These are phyloP conservation scores for Carassius auratus DNA, from an alignment of 2,113 vertebrate species.

Conservation along the genomic window DNA sequence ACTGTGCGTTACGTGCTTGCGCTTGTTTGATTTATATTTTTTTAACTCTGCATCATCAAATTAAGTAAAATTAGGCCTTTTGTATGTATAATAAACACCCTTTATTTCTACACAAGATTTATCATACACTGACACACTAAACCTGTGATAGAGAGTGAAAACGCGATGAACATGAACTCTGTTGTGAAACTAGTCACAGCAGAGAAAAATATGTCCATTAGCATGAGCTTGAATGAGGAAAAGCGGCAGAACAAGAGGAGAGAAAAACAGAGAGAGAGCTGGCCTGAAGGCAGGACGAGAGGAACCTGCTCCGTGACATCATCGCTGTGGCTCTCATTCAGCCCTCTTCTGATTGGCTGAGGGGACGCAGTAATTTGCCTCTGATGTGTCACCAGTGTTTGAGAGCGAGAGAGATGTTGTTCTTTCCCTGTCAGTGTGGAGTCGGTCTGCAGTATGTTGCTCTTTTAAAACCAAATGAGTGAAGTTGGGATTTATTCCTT, in stretches of 20 bases:
- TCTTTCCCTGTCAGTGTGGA: constrained; percentile 8
- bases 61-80: no score
- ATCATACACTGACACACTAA: no score
- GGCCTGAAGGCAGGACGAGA: constrained; percentile 28
- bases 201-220: neutral
- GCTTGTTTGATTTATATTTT: no score
- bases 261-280: neutral
- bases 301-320: constrained; percentile 65
- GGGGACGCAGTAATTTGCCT: constrained; percentile 73
- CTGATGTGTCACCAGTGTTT: constrained; percentile 31
- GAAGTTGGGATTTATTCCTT: constrained; percentile 14
- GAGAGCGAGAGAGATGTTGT: neutral
- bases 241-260: neutral
- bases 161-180: no score
- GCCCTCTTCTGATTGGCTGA: constrained; percentile 71
- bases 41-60: neutral
- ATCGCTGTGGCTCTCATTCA: constrained; percentile 59
- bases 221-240: neutral
- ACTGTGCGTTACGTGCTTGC: no score
- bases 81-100: no score
- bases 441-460: neutral
- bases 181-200: constrained; percentile 2
- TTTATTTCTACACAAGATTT: no score
- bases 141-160: no score
- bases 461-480: neutral